These are phyloP conservation scores for Lithophane leautieri DNA, from an alignment of 2,888 invertebrate species.

Conservation along the genomic window DNA sequence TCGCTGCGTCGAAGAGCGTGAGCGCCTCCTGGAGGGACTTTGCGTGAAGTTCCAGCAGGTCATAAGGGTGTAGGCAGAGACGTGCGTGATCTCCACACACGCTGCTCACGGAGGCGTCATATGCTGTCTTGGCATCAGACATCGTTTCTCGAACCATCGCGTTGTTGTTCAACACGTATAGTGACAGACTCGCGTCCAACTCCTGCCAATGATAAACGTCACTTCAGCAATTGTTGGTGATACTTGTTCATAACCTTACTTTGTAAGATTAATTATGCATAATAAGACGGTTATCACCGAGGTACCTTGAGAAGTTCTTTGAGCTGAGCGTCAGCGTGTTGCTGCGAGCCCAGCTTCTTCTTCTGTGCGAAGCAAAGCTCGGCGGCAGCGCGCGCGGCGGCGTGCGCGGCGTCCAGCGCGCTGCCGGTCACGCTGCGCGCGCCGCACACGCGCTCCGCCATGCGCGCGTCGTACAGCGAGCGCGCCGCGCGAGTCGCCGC, in stretches of 20 bases:
- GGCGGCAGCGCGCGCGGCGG: constrained; percentile 33
- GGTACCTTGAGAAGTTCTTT: constrained; percentile 47
- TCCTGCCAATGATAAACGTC: constrained; percentile 62
- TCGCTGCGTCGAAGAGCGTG: constrained; percentile 33
- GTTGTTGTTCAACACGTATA: constrained; percentile 66
- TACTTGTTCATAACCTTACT: neutral
- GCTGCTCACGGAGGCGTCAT: constrained; percentile 50
- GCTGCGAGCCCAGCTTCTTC: constrained; percentile 52
- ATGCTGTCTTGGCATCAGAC: constrained; percentile 53
- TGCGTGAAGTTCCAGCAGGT: constrained; percentile 42
- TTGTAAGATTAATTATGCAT: neutral
- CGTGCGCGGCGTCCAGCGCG: constrained; percentile 4
- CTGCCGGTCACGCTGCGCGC: neutral
- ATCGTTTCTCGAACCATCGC: constrained; percentile 62
- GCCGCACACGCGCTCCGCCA: constrained; percentile 66
- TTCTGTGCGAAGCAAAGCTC: constrained; percentile 60
- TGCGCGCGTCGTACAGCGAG: constrained; percentile 55
- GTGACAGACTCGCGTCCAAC: constrained; percentile 58
- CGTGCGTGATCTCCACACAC: constrained; percentile 52
- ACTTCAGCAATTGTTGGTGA: neutral
- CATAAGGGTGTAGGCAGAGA: constrained; percentile 61
- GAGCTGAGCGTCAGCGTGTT: constrained; percentile 40
- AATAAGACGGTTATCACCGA: no score
- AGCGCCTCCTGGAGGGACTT: constrained; percentile 19
- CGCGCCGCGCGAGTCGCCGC: constrained; percentile 58